These are phyloP conservation scores for Pachypeltis micranthus DNA, from an alignment of 1,140 invertebrate species.

Conservation along the genomic window DNA sequence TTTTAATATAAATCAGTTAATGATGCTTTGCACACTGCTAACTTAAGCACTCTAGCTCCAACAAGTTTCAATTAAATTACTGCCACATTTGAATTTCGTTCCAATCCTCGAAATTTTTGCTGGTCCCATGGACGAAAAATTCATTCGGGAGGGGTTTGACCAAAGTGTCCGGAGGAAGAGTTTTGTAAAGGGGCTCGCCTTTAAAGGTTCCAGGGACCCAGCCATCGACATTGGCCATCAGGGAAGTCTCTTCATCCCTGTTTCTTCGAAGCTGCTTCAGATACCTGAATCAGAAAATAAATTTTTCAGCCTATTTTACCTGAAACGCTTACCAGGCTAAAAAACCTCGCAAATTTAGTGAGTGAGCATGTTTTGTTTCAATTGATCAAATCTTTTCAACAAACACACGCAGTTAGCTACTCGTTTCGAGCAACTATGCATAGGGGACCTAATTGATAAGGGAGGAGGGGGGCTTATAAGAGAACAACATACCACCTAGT, in stretches of 20 bases:
- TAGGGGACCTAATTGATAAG: background rate
- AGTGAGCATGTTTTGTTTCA: background rate
- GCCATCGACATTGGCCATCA: conserved; percentile 78
- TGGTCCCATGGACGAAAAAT: conserved; percentile 52
- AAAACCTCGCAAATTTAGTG: background rate
- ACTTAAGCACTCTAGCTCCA: too few relatives aligned
- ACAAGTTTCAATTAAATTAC: too few relatives aligned
- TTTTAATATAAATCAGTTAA: too few relatives aligned
- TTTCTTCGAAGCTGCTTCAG: conserved; percentile 68
- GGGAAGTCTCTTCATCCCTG: conserved; percentile 66
- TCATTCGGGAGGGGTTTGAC: conserved; percentile 50
- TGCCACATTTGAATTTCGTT: conserved; percentile 40
- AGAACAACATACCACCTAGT: too few relatives aligned
- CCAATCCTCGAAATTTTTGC: conserved; percentile 40
- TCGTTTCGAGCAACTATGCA: background rate
- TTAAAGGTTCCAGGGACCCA: conserved; percentile 82
- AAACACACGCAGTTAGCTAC: background rate
- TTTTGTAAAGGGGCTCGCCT: conserved; percentile 66
- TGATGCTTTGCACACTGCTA: too few relatives aligned
- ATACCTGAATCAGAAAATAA: conserved; percentile 35
- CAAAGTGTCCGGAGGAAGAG: conserved; percentile 38
- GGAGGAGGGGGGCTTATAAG: too few relatives aligned
- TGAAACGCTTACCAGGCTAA: background rate
- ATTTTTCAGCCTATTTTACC: background rate
- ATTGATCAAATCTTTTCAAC: background rate